Evolutionary conservation across 2,113 vertebrate genomes (phyloP).

Genomic region (Tetrax tetrax): DNA sequence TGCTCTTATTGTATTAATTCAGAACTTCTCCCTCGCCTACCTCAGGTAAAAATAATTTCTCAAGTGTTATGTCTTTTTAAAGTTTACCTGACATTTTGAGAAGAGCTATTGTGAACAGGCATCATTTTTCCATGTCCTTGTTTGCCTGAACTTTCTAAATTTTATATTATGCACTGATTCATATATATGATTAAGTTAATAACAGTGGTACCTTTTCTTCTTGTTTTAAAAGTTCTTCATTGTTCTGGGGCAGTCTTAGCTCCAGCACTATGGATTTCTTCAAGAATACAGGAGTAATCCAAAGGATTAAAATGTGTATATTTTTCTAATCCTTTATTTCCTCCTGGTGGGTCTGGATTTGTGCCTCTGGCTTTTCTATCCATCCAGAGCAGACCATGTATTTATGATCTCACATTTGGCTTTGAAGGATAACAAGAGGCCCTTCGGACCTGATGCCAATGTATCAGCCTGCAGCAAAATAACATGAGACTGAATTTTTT

Average conservation of each 20-base stretch:
- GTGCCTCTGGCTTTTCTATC: constrained; percentile 24
- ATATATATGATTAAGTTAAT: constrained; percentile 18
- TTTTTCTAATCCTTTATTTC: constrained; percentile 25
- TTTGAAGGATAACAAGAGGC: constrained; percentile 38
- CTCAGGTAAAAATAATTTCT: neutral
- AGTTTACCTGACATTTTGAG: neutral
- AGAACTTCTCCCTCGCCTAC: neutral
- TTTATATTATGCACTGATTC: constrained; percentile 27
- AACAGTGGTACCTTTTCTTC: neutral
- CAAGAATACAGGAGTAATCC: neutral
- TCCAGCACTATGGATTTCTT: neutral
- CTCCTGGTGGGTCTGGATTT: neutral
- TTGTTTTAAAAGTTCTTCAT: neutral
- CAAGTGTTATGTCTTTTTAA: neutral
- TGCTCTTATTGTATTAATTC: neutral
- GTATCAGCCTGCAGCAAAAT: constrained; percentile 36
- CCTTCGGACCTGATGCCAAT: neutral
- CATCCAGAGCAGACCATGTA: neutral
- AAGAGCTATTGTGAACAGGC: neutral
- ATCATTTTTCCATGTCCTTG: neutral
- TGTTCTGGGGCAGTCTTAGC: neutral
- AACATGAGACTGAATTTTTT: constrained; percentile 31
- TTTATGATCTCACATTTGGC: constrained; percentile 19
- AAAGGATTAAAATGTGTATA: constrained; percentile 11
- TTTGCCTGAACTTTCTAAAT: constrained; percentile 10